A percentile compares a stretch with the other conserved stretches of the same genome.
Conservation (phyloP, 1,140 invertebrate genomes). For the Onthophagus taurus region DNA sequence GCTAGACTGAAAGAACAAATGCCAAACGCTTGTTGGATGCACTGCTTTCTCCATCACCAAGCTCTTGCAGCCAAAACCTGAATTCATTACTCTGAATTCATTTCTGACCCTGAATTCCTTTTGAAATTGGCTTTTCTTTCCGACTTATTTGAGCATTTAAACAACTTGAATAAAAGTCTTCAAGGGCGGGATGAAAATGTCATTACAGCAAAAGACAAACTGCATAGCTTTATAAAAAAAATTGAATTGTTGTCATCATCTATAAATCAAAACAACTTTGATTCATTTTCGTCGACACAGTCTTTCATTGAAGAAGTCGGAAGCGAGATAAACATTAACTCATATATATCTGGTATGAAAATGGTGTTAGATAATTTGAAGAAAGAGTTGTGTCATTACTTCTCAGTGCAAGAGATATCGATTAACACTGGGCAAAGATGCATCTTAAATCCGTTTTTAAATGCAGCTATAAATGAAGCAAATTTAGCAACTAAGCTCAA, state of each 20-base stretch:
- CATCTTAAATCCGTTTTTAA: neutral
- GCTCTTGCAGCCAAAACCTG: neutral
- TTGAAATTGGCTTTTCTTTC: slow-evolving; percentile 1
- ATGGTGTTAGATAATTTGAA: slow-evolving; percentile 1
- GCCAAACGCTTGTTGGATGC: slow-evolving; percentile 25
- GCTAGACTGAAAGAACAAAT: slow-evolving; percentile 24
- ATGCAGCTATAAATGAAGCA: slow-evolving; percentile 1
- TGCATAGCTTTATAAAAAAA: neutral
- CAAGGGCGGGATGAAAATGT: slow-evolving; percentile 1
- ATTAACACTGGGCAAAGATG: neutral
- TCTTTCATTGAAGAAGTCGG: slow-evolving; percentile 1
- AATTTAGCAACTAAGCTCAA: too few species aligned
- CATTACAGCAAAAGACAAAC: slow-evolving; percentile 1
- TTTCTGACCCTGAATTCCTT: neutral
- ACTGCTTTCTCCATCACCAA: slow-evolving; percentile 18
- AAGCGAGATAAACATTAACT: slow-evolving; percentile 1
- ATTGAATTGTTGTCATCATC: neutral
- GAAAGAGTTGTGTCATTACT: neutral
- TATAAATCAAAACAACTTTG: slow-evolving; percentile 1
- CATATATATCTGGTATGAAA: slow-evolving; percentile 1
- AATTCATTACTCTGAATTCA: slow-evolving; percentile 1
- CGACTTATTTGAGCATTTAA: neutral
- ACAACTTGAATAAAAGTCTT: neutral
- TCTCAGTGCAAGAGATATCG: slow-evolving; percentile 1
- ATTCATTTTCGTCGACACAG: slow-evolving; percentile 1